phyloP scores from a whole-genome alignment of 1,140 invertebrate species.

The Anagrus nilaparvatae region DNA sequence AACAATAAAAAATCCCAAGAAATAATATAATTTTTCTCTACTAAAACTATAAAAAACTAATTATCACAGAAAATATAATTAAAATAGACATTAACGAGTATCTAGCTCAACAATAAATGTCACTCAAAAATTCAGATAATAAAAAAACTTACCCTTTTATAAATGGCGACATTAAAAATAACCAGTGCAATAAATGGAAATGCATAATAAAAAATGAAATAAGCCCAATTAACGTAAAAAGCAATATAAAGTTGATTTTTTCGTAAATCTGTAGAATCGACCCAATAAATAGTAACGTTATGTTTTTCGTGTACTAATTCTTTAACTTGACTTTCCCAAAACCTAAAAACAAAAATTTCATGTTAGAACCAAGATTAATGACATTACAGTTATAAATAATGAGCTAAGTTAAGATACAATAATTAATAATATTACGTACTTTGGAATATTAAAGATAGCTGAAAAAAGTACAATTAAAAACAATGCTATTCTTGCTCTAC shows the following conservation, averaged over 20 bases:
- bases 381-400: too few relatives aligned
- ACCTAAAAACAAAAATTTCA: too few relatives aligned
- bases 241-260: constrained; percentile 64
- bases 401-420: too few relatives aligned
- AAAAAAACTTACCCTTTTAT: constrained; percentile 51
- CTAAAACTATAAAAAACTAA: too few relatives aligned
- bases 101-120: too few relatives aligned
- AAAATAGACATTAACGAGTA: too few relatives aligned
- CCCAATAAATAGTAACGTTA: constrained; percentile 59
- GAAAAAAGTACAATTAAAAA: constrained; percentile 73
- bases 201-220: constrained; percentile 85
- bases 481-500: constrained; percentile 76
- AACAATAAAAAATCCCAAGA: too few relatives aligned
- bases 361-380: too few relatives aligned
- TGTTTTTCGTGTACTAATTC: constrained; percentile 40
- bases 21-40: too few relatives aligned
- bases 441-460: constrained; percentile 77
- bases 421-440: constrained; percentile 24
- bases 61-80: too few relatives aligned
- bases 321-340: constrained; percentile 54
- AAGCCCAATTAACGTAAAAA: constrained; percentile 87
- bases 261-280: constrained; percentile 58
- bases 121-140: too few relatives aligned
- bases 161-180: constrained; percentile 83
- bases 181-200: constrained; percentile 77